Conservation (phyloP, 2,888 invertebrate species). For the Xanthia togata region DNA sequence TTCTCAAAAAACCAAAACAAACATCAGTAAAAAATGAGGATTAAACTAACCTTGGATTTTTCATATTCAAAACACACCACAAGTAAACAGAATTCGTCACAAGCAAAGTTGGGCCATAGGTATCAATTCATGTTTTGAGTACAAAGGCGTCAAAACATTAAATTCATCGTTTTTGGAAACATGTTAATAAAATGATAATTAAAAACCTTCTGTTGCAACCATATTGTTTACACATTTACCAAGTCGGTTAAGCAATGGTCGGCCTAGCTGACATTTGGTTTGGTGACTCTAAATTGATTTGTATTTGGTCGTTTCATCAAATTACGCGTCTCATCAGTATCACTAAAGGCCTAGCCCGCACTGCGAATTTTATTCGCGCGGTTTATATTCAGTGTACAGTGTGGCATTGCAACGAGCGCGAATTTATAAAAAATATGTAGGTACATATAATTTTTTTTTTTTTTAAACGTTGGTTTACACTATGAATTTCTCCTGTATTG, state of each 20-base stretch:
- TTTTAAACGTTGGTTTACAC: too few species aligned
- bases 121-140: constrained; percentile 18
- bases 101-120: not conserved
- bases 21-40: not conserved
- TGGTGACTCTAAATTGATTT: constrained; percentile 24
- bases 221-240: constrained; percentile 47
- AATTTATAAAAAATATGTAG: too few species aligned
- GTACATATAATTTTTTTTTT: too few species aligned
- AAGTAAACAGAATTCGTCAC: constrained; percentile 1
- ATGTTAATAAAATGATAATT: constrained; percentile 55
- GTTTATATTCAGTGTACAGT: too few species aligned
- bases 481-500: too few species aligned
- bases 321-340: constrained; percentile 15
- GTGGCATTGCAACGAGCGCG: too few species aligned
- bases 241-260: constrained; percentile 44
- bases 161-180: constrained; percentile 36
- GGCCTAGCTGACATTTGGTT: constrained; percentile 25
- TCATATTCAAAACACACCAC: not conserved
- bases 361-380: too few species aligned
- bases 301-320: constrained; percentile 14
- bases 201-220: constrained; percentile 52
- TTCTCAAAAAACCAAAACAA: not conserved
- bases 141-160: constrained; percentile 26
- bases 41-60: not conserved
- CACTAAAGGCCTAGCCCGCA: not conserved